Base-by-base conservation (phyloP, 2,888 invertebrate species). In the Isoperla grammatica region DNA sequence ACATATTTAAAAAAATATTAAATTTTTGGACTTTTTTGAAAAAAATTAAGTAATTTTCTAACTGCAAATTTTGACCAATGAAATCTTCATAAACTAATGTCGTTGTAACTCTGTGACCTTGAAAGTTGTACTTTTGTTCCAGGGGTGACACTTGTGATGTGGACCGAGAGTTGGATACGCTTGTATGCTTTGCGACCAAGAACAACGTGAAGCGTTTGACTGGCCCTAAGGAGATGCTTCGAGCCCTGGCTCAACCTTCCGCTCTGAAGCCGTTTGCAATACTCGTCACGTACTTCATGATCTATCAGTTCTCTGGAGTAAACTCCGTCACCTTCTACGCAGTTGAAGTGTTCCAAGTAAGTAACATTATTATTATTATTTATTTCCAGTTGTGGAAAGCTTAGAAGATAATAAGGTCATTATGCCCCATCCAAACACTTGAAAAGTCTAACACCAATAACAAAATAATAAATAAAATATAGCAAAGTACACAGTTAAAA, bases 291-390 rank as follows among this genome's bases (percentile, higher is more conserved):
- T 63, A 63, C 69, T 86, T 86, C 72, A 77, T 84, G 69, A 81
- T 86, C 55, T 86, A 85, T 70, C 86, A 86, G 68, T 85, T 84
- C 78, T 83, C 84, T 56, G 86, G 86, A 0, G 83, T 85, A 11
- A 86, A 86, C 65, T 81, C 83, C 1, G 76, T 86, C 22, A 86
- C 86, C 0, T 86, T 85, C 67, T 86, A 85, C 66, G 84, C 85
- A 3, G 82, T 85, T 2, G 80, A 84, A 67, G 81, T 86, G 1
- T 84, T 86, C 69, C 72, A 79, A 74, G 81, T 81, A 67, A 69
- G 65, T 61, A 29, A 20, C 17, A n/a, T 12, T 49, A n/a, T 39
- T 39, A 45, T 8, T 5, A n/a, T n/a, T n/a, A n/a, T n/a, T n/a
- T n/a, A n/a, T n/a, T n/a, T n/a, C n/a, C n/a, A n/a, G n/a, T n/a